These are phyloP conservation scores for Pipistrellus nathusii DNA, from an alignment of 2,797 vertebrate genomes.

Conservation along the genomic window DNA sequence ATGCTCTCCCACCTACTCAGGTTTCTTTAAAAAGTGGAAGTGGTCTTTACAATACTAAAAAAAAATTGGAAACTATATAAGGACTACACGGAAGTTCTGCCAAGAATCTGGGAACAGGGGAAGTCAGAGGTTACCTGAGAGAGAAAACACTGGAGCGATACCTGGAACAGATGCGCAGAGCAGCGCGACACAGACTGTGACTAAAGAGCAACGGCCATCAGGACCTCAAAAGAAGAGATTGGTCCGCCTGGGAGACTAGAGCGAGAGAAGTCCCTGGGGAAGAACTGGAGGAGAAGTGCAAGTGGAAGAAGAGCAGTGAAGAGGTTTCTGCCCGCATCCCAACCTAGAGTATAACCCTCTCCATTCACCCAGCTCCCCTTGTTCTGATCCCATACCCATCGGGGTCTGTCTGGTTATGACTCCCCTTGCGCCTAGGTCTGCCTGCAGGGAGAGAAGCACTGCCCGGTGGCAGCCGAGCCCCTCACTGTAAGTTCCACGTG, in stretches of 20 bases:
- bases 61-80: background rate
- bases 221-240: background rate
- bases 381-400: background rate
- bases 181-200: background rate
- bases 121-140: background rate
- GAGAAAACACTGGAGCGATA: background rate
- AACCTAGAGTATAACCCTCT: background rate
- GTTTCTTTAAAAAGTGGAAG: background rate
- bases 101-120: background rate
- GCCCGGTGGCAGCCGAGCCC: background rate
- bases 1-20: background rate
- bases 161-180: background rate
- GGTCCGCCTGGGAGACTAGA: background rate
- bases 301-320: background rate
- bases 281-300: fast-evolving
- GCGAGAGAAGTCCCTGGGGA: background rate
- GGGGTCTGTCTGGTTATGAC: background rate
- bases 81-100: background rate
- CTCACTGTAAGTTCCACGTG: background rate
- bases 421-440: background rate
- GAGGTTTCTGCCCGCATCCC: background rate
- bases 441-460: background rate
- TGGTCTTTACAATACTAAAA: background rate
- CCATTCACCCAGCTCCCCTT: background rate
- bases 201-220: background rate